These are phyloP conservation scores for Oncorhynchus masou DNA, from an alignment of 2,113 vertebrate species.

Conservation along the genomic window DNA sequence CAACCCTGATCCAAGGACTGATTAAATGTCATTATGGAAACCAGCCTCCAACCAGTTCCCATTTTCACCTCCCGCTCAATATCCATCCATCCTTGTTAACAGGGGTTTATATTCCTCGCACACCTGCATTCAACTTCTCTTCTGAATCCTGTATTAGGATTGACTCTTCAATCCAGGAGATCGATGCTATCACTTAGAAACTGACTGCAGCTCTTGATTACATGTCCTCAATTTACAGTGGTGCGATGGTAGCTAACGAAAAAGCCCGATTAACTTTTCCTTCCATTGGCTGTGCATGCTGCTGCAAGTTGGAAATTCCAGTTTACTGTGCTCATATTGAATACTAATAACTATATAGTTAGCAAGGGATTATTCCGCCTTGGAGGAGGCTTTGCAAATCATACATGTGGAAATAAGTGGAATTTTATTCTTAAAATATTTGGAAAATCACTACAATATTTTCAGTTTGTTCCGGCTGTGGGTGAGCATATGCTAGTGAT, in stretches of 20 bases:
- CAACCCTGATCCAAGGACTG: not conserved
- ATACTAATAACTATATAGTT: not conserved
- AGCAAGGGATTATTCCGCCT: not conserved
- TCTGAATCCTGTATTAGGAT: conserved; percentile 62
- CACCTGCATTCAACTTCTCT: conserved; percentile 36
- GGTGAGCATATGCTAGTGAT: not conserved
- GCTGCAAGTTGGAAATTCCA: not conserved
- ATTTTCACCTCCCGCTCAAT: too few relatives aligned
- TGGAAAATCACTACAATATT: not conserved
- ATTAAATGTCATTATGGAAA: not conserved
- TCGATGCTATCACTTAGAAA: conserved; percentile 68
- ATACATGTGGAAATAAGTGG: not conserved
- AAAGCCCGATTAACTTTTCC: conserved; percentile 2
- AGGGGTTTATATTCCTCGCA: conserved; percentile 13
- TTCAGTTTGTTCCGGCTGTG: not conserved
- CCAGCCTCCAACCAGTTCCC: not conserved
- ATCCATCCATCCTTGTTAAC: conserved; percentile 68
- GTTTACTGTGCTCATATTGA: not conserved
- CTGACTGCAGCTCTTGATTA: conserved; percentile 65
- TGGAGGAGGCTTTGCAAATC: not conserved
- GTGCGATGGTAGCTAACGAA: not conserved
- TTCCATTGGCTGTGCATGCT: not conserved
- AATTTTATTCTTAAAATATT: not conserved
- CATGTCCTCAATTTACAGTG: conserved; percentile 62
- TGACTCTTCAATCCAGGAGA: conserved; percentile 71